These are phyloP conservation scores for Vombatus ursinus DNA, from an alignment of 2,113 vertebrate genomes.

Conservation along the genomic window DNA sequence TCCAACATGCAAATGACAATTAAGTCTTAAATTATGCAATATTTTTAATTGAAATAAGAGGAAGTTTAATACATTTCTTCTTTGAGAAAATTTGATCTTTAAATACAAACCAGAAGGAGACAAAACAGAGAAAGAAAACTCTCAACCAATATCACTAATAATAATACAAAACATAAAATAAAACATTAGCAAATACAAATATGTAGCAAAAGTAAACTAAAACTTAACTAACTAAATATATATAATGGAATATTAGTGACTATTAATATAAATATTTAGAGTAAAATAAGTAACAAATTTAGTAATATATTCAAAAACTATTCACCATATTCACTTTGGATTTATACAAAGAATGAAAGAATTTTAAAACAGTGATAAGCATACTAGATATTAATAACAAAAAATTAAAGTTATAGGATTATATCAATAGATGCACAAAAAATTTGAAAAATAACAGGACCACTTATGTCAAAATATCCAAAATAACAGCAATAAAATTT, in stretches of 20 bases:
- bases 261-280: no score
- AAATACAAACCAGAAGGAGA: no score
- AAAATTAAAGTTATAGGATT: background rate
- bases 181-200: no score
- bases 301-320: background rate
- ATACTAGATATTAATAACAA: background rate
- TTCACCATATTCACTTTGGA: background rate
- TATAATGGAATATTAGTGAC: no score
- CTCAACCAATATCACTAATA: no score
- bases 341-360: background rate
- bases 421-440: background rate
- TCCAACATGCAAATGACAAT: background rate
- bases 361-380: background rate
- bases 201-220: no score
- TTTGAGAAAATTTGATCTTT: background rate
- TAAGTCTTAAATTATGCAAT: background rate
- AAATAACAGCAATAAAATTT: background rate
- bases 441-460: background rate
- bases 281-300: background rate
- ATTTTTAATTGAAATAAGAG: background rate
- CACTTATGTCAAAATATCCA: background rate
- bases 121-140: no score
- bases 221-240: no score
- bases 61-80: no score
- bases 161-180: no score